Base-by-base conservation (phyloP, 2,888 invertebrate genomes). In the Malthinus flaveolus region DNA sequence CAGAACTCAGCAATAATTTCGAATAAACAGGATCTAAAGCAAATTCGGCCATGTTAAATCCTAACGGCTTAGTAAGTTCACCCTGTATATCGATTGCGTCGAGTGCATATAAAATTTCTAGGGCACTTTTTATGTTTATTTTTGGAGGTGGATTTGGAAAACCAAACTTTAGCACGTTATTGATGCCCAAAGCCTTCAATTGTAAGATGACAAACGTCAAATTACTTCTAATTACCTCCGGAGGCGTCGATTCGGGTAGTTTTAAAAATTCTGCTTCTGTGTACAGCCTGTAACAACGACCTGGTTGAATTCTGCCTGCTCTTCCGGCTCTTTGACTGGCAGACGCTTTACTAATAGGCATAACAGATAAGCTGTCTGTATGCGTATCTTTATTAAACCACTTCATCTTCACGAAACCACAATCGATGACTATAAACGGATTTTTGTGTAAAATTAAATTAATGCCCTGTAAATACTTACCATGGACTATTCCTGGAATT, bases 71-170 rank as follows among this genome's bases (percentile, higher is more conserved):
- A 0, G 95, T 95, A 56, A 99, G 77, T 51, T 86, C 82, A 0
- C 95, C 95, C 15, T 82, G 77, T 45, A 86, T 85, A 75, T 95
- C 91, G 3, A 98, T 82, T 0, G 93, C 92, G 49, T 81, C 84
- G 36, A 98, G 78, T 0, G 97, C 97, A 75, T 88, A 94, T 0
- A 99, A 80, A 1, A 92, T 84, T 77, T 99, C 97, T 10, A 98
- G 74, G 0, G 91, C 94, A 1, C 91, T 83, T 0, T 93, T 82
- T 32, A 98, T 82, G 74, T 93, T 91, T 69, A 89, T 87, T 0
- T 95, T 91, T 0, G 98, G 97, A 0, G 97, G 97, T 0, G 95
- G 89, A 0, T 92, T 91, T 0, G 96, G 92, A 77, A 97, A 97
- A 71, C 93, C 87, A 77, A 99, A 99, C 66, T 89, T 85, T 0